Evolutionary conservation across 2,113 vertebrate genomes (phyloP), one percentile per base, ranked within the genome.

Genomic region (Sylvia atricapilla): DNA sequence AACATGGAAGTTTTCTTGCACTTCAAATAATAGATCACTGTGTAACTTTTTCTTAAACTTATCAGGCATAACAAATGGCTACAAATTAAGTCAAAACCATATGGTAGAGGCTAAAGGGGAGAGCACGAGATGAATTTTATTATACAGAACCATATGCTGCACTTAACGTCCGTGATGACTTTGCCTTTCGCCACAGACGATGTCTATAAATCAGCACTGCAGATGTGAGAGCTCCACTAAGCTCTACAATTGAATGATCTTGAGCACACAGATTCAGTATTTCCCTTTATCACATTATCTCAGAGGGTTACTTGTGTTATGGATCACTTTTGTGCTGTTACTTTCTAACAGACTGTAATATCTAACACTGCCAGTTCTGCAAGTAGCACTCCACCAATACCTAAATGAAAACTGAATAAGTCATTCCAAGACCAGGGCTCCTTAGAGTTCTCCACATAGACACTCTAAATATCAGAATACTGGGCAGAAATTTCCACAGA

Each of bases 31-130:
- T 84, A 96, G 95, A 96, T 96, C 86, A 31, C 90, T 90, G 85
- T 1, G n/a, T 70, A 95, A 96, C 66, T 85, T 95, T 86, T 93
- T 89, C 95, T 90, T 88, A 20, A 76, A 53, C 50, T 95, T 97
- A 93, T 41, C 18, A 53, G 19, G 77, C 87, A 94, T 93, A 96
- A 93, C 70, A 96, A 97, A 95, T 87, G 37, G 63, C 76, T 95
- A 85, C 50, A 80, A 95, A 97, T 90, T 77, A 92, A 93, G 96
- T 91, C 82, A 93, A 96, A 96, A 88, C 91, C 95, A 95, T 90
- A 93, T 92, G 89, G 94, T 13, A 52, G 59, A 95, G 90, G 84
- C 83, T 94, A 96, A 95, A 94, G 77, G 67, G 84, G 52, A 94
- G 60, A 93, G 18, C 7, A 6, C 88, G 94, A 96, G 73, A 89